These are phyloP conservation scores for Mercenaria mercenaria DNA, from an alignment of 1,140 invertebrate genomes.

Conservation along the genomic window DNA sequence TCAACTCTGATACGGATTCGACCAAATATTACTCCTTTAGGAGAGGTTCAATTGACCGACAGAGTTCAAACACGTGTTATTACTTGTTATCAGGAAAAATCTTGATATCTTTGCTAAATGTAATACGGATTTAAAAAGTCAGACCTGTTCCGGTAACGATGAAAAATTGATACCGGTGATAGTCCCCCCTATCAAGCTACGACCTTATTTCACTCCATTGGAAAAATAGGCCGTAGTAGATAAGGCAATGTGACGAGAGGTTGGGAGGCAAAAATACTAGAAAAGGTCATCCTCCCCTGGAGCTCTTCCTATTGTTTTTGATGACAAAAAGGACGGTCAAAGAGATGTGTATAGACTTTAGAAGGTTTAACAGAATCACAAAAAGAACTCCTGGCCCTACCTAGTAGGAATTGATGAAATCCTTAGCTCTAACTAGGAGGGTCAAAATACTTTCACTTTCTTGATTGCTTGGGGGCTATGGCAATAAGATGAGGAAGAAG, in stretches of 20 bases:
- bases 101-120: not conserved
- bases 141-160: slow-evolving; percentile 1
- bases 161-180: not conserved
- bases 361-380: not conserved
- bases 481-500: slow-evolving; percentile 12
- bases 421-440: not conserved
- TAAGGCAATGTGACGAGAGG: not conserved
- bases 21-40: slow-evolving; percentile 73
- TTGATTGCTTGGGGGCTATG: slow-evolving; percentile 4
- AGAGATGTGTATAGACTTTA: not conserved
- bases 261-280: not conserved
- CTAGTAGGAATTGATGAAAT: slow-evolving; percentile 20
- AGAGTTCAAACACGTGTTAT: not conserved
- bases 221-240: not conserved
- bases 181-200: not conserved
- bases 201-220: slow-evolving; percentile 50
- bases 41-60: not conserved
- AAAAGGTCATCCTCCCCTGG: not conserved
- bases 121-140: not conserved
- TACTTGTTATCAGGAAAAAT: not conserved
- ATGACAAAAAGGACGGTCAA: not conserved
- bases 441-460: not conserved
- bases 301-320: not conserved
- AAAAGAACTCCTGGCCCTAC: slow-evolving; percentile 13
- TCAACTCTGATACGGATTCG: no score